Percentiles rank a stretch among this genome's conserved stretches.
Evolutionary conservation across 2,888 invertebrate genomes (phyloP).

Genomic region (Creontiades dilutus): DNA sequence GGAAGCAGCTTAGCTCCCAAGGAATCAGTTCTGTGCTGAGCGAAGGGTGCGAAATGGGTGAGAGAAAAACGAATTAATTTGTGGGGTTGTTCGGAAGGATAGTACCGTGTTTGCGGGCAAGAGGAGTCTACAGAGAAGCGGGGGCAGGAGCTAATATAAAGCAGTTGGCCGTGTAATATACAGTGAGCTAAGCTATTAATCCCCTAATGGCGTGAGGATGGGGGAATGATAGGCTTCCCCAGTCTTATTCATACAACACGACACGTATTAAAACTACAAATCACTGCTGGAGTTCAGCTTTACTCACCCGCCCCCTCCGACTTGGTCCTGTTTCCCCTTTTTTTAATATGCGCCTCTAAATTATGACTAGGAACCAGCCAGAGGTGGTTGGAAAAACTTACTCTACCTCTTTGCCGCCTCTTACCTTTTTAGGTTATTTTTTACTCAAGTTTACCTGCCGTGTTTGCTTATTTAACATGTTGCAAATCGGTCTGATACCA

Average conservation of each 20-base stretch:
- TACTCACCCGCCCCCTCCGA: constrained; percentile 19
- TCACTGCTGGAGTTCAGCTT: constrained; percentile 70
- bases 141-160: constrained; percentile 67
- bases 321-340: constrained; percentile 45
- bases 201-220: constrained; percentile 74
- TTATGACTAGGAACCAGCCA: constrained; percentile 55
- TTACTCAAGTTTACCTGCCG: constrained; percentile 4
- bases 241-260: constrained; percentile 73
- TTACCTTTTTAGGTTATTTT: constrained; percentile 20
- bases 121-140: constrained; percentile 72
- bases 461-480: neutral
- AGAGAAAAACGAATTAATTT: constrained; percentile 78
- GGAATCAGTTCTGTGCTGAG: constrained; percentile 39
- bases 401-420: neutral
- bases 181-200: constrained; percentile 74
- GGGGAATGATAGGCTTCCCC: constrained; percentile 73
- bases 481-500: neutral
- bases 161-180: constrained; percentile 72
- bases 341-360: constrained; percentile 71
- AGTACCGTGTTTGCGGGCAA: constrained; percentile 75
- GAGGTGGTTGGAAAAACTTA: constrained; percentile 50
- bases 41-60: constrained; percentile 62
- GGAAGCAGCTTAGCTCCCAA: neutral
- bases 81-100: constrained; percentile 79
- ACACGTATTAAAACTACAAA: constrained; percentile 74